These are phyloP conservation scores for Hetaerina titia DNA, from an alignment of 2,888 invertebrate species.

Conservation along the genomic window DNA sequence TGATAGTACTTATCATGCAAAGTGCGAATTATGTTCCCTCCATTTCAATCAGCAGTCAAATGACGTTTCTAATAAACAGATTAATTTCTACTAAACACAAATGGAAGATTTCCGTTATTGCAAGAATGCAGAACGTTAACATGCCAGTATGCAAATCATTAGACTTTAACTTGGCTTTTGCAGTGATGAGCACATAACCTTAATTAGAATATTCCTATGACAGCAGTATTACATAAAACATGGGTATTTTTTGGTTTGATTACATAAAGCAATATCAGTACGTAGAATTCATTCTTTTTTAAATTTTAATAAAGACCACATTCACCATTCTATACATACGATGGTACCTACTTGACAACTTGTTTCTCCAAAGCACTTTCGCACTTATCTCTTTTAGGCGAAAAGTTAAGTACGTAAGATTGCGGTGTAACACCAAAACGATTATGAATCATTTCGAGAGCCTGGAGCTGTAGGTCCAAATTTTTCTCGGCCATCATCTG, in stretches of 20 bases:
- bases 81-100: too few relatives aligned
- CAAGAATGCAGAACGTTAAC: too few relatives aligned
- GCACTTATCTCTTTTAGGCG: constrained; percentile 74
- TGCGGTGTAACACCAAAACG: constrained; percentile 85
- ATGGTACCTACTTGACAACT: constrained; percentile 79
- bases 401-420: constrained; percentile 77
- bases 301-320: not conserved
- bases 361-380: constrained; percentile 82
- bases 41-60: too few relatives aligned
- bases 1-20: too few relatives aligned
- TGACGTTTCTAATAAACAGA: too few relatives aligned
- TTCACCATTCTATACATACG: not conserved
- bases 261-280: not conserved
- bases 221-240: not conserved
- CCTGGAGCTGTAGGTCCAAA: constrained; percentile 93
- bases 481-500: constrained; percentile 96
- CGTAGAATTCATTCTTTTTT: not conserved
- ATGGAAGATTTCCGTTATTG: too few relatives aligned
- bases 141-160: too few relatives aligned
- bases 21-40: too few relatives aligned
- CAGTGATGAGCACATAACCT: too few relatives aligned
- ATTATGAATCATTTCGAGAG: constrained; percentile 89
- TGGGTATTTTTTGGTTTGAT: not conserved
- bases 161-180: too few relatives aligned
- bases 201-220: not conserved